Conservation (phyloP, 2,888 invertebrate species). For the Tanaodytes sp. region DNA sequence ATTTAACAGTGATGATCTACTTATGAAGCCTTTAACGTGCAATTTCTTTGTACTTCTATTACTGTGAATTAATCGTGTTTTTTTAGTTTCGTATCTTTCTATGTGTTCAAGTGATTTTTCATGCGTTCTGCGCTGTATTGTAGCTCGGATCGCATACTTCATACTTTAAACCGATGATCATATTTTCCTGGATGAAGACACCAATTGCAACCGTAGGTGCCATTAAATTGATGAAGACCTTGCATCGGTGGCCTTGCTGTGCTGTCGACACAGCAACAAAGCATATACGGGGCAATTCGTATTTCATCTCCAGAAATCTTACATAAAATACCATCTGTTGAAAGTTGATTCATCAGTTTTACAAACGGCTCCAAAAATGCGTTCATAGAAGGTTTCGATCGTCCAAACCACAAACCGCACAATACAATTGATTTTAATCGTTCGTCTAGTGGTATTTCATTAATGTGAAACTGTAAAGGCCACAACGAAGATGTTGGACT, state of each 20-base stretch:
- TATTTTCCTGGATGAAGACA: constrained; percentile 26
- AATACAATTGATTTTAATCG: constrained; percentile 19
- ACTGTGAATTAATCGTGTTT: not conserved
- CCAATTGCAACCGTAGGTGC: constrained; percentile 16
- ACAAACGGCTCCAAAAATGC: constrained; percentile 25
- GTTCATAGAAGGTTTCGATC: constrained; percentile 29
- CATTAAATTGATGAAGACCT: constrained; percentile 15
- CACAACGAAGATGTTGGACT: constrained; percentile 23
- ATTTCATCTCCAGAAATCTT: constrained; percentile 19
- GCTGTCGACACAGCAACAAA: constrained; percentile 44
- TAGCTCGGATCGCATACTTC: not conserved
- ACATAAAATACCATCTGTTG: constrained; percentile 22
- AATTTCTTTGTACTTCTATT: constrained; percentile 4
- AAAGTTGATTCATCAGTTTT: constrained; percentile 13
- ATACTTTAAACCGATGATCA: too few relatives aligned
- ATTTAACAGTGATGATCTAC: constrained; percentile 21
- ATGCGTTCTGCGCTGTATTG: constrained; percentile 2
- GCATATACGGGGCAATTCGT: constrained; percentile 19
- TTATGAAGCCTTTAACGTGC: constrained; percentile 26
- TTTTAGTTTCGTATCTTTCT: not conserved
- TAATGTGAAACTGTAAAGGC: constrained; percentile 22
- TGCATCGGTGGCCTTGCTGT: constrained; percentile 16
- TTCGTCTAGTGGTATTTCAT: constrained; percentile 19
- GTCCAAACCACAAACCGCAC: constrained; percentile 35
- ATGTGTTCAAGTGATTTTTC: not conserved